A percentile compares a stretch with the other conserved stretches of the same genome.
These are phyloP conservation scores for Aptenodytes patagonicus DNA, from an alignment of 2,113 vertebrate genomes.

Conservation along the genomic window DNA sequence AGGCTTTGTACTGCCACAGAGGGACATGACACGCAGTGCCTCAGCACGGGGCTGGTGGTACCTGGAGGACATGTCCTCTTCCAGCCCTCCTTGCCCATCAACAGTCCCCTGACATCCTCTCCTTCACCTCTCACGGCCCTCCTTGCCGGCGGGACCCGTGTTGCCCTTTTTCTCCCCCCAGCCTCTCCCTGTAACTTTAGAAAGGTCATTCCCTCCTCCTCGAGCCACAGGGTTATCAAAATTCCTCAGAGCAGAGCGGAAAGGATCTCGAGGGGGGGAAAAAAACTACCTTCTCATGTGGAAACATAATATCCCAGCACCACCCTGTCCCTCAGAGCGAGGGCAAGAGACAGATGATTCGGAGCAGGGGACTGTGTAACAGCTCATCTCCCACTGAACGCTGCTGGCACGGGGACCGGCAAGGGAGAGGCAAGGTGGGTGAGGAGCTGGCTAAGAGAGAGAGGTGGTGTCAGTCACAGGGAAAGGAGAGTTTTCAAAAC, in stretches of 20 bases:
- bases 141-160: neutral
- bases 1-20: neutral
- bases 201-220: conserved; percentile 45
- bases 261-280: neutral
- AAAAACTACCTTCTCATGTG: neutral
- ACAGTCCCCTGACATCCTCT: neutral
- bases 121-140: neutral
- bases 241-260: neutral
- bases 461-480: neutral
- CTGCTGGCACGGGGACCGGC: neutral
- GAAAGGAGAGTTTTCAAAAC: neutral
- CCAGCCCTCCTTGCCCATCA: neutral
- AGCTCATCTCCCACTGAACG: neutral
- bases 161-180: neutral
- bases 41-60: neutral
- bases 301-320: neutral
- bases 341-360: neutral
- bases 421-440: neutral
- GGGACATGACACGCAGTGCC: fast-evolving
- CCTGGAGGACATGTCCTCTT: neutral
- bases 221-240: neutral
- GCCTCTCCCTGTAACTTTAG: conserved; percentile 46
- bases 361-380: neutral
- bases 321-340: neutral
- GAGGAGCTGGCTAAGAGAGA: neutral